Percentiles rank a stretch among this genome's conserved stretches.
Conservation (phyloP, 2,113 vertebrate species). For the Spea bombifrons region DNA sequence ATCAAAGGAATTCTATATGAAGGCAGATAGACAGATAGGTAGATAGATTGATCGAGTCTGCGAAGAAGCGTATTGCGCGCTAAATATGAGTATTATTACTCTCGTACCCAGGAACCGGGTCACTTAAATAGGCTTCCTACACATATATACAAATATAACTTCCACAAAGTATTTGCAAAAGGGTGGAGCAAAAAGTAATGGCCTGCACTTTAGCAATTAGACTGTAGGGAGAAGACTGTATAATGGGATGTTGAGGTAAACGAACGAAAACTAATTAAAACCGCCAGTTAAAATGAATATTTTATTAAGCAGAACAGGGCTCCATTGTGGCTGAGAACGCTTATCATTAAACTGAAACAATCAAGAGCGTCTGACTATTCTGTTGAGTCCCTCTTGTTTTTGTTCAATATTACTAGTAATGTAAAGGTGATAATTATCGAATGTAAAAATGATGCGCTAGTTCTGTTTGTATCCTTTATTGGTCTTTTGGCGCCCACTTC, state of each 20-base stretch:
- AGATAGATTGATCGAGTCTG: too few species aligned
- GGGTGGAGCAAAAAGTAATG: conserved; percentile 47
- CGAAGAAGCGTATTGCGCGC: too few species aligned
- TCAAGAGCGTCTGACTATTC: conserved; percentile 48
- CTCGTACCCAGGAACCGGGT: neutral
- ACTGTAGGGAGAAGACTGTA: conserved; percentile 44
- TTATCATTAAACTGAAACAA: conserved; percentile 50
- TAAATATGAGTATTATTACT: too few species aligned
- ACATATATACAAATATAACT: conserved; percentile 14
- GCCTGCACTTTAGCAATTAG: conserved; percentile 49
- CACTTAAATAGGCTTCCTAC: neutral
- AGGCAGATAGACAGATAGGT: too few species aligned
- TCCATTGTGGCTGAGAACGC: conserved; percentile 49
- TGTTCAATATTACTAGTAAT: conserved; percentile 49
- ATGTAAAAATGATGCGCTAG: conserved; percentile 48
- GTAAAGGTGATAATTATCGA: conserved; percentile 47
- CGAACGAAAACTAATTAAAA: conserved; percentile 50
- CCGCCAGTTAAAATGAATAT: conserved; percentile 50
- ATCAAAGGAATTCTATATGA: too few species aligned
- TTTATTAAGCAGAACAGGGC: conserved; percentile 49
- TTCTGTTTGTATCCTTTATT: conserved; percentile 44
- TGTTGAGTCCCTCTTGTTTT: conserved; percentile 47
- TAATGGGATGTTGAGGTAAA: conserved; percentile 50
- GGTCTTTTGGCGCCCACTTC: conserved; percentile 47
- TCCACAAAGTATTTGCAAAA: conserved; percentile 33